Evolutionary conservation across 2,113 vertebrate genomes (phyloP).

Genomic region (Enhydra lutris): DNA sequence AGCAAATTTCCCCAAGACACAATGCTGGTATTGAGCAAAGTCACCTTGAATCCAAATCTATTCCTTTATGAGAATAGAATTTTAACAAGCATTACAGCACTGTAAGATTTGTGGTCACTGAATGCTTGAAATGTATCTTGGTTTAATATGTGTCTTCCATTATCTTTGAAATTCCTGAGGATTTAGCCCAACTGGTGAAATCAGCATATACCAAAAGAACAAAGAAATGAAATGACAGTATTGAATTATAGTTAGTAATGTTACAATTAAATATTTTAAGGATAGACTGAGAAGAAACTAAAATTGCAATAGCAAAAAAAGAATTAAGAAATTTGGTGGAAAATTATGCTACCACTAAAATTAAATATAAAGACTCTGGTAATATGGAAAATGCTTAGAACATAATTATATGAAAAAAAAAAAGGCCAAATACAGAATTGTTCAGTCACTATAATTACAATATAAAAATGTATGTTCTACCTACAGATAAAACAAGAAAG

Average conservation of each 20-base stretch:
- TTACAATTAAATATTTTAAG: neutral
- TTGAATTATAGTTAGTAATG: conserved; percentile 1
- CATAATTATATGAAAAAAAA: neutral
- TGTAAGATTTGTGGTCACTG: neutral
- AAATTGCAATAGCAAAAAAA: neutral
- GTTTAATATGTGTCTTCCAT: neutral
- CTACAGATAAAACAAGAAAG: neutral
- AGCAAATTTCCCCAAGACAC: neutral
- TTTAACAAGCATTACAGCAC: neutral
- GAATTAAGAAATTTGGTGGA: conserved; percentile 9
- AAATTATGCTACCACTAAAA: conserved; percentile 6
- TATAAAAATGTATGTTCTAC: neutral
- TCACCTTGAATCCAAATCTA: neutral
- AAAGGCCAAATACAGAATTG: neutral
- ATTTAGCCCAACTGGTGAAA: neutral
- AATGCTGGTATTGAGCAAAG: neutral
- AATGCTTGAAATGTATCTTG: neutral
- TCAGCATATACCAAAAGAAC: neutral
- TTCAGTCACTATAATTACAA: conserved; percentile 11
- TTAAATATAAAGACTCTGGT: neutral
- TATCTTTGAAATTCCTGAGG: neutral
- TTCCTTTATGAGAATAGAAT: neutral
- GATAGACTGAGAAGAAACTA: neutral
- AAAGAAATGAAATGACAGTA: neutral
- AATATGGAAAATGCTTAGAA: neutral